Evolutionary conservation across 2,113 vertebrate genomes (phyloP), one percentile per base, ranked within the genome.

Genomic region (Haemorhous mexicanus): DNA sequence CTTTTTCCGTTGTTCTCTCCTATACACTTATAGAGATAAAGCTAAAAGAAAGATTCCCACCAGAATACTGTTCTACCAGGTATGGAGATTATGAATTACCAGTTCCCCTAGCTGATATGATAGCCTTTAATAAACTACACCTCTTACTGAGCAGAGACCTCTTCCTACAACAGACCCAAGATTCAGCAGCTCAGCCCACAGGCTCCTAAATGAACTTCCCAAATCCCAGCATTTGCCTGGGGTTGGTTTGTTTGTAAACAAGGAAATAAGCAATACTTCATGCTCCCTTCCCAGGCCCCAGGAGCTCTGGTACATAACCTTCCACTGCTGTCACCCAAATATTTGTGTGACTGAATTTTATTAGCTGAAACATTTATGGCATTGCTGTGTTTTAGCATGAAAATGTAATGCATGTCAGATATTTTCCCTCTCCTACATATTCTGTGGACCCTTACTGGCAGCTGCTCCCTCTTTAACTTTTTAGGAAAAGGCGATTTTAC

Each of bases 291-390:
- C 61, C 90, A 96, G 88, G 83, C 47, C 86, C 66, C 50, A 37
- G 1, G 6, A 78, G 32, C 56, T 63, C 73, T 89, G 77, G 66
- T 66, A 62, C 66, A 55, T 78, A 90, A 90, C 49, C 50, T 92
- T 75, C 67, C 9, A 13, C 53, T 84, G 52, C 93, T 87, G 74
- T 92, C 76, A 67, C 80, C 52, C 66, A 91, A 64, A 81, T 77
- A 96, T 61, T 90, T 4, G 5, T 61, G 43, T 89, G 81, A 93
- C 66, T 89, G 74, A 86, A 66, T 89, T 94, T 95, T 79, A 87
- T 87, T 95, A 87, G 70, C 87, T 82, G 63, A 73, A 95, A 87
- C 41, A 64, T 84, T 91, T 58, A 75, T 84, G 59, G 35, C 67
- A 87, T 85, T 87, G 70, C 50, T 87, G 89, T 67, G 35, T 56